Conservation (phyloP, 2,797 vertebrate genomes). For the Erithacus rubecula region DNA sequence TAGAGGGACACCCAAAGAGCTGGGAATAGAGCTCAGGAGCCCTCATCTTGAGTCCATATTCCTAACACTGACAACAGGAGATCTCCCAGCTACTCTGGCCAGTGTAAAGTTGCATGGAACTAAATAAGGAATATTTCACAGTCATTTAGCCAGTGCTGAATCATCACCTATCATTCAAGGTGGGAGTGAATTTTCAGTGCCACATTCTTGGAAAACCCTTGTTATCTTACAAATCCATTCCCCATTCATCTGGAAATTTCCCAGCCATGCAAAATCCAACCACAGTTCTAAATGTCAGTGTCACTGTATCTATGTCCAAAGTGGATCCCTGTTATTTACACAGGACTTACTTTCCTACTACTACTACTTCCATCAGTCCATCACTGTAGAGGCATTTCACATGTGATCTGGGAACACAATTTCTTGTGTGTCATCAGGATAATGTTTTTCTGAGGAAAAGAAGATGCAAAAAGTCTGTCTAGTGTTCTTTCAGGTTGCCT, state of each 20-base stretch:
- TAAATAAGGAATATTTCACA: background rate
- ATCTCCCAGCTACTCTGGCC: background rate
- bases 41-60: background rate
- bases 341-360: constrained; percentile 71
- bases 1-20: background rate
- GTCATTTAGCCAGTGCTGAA: background rate
- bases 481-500: background rate
- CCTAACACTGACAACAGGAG: background rate
- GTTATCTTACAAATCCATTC: background rate
- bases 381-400: constrained; percentile 65
- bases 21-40: background rate
- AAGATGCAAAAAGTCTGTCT: background rate
- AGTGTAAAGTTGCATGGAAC: background rate
- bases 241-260: background rate
- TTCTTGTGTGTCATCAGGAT: constrained; percentile 76
- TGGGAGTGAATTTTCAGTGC: background rate
- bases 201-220: background rate
- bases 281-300: background rate
- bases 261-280: background rate
- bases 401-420: constrained; percentile 79
- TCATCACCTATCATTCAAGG: background rate
- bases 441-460: constrained; percentile 75
- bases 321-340: background rate
- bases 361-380: constrained; percentile 71
- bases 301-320: background rate